Percentiles rank a stretch among this genome's conserved stretches.
These are phyloP conservation scores for Ptyas mucosa DNA, from an alignment of 2,113 vertebrate species.

Conservation along the genomic window DNA sequence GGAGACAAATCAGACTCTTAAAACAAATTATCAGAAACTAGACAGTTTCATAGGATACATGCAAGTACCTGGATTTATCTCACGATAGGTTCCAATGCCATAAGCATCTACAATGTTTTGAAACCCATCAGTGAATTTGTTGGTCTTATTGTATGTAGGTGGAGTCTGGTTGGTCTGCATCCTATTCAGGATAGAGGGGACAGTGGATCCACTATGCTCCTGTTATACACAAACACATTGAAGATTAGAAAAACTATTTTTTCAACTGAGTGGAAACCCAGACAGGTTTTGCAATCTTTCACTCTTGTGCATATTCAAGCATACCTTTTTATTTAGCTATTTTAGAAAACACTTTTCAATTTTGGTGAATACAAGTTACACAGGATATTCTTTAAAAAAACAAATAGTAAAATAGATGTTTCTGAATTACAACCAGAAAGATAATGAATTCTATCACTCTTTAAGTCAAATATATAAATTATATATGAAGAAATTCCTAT, in stretches of 20 bases:
- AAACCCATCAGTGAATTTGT: constrained; percentile 95
- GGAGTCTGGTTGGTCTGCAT: constrained; percentile 98
- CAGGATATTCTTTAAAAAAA: neutral
- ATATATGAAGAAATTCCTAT: neutral
- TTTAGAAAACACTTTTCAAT: neutral
- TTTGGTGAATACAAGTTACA: neutral
- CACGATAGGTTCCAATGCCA: constrained; percentile 91
- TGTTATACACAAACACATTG: constrained; percentile 48
- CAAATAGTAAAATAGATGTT: neutral
- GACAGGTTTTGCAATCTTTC: neutral
- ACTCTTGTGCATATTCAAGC: too few relatives aligned
- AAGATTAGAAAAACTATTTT: constrained; percentile 16
- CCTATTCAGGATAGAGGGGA: constrained; percentile 94
- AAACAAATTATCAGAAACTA: neutral
- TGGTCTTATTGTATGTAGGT: constrained; percentile 96
- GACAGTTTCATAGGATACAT: neutral
- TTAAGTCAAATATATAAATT: neutral
- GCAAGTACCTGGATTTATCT: constrained; percentile 92
- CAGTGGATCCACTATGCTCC: constrained; percentile 96
- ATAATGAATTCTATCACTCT: neutral
- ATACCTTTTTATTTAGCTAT: neutral
- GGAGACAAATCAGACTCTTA: rapidly evolving
- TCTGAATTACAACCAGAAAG: neutral
- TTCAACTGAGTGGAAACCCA: neutral
- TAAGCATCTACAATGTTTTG: constrained; percentile 98